Base-by-base conservation (phyloP, 92 coral and sea anemone genomes). In the Porites evermanni region DNA sequence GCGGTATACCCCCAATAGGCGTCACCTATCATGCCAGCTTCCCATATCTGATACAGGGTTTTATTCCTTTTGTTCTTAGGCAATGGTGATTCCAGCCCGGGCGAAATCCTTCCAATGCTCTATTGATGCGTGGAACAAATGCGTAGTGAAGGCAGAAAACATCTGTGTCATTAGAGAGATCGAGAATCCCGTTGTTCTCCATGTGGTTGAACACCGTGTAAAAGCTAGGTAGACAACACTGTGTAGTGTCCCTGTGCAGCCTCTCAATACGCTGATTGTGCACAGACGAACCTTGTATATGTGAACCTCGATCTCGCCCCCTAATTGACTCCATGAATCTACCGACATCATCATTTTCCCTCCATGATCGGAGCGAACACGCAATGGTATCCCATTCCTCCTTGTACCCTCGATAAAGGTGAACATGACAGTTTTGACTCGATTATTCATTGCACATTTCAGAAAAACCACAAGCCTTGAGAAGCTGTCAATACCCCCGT, bases 201-300 rank as follows among this genome's bases (percentile, higher is more conserved):
- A 88, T 74, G 59, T 9, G 24, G 77, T 53, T 1, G 64, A 91
- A 85, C 1, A 84, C n/a, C 8, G 23, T 1, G 29, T 50, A 23
- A 66, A 70, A 88, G 7, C 72, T 75, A 23, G 80, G 50, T 19
- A 61, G 66, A 38, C 73, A 64, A 84, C 92, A 88, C 61, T 89
- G 59, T 3, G 89, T 79, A 11, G 83, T 69, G 56, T 29, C 32
- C 32, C 32, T 29, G 32, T 29, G 32, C 32, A 29, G 13, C 38
- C 92, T 79, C n/a, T 83, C 94, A 9, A 91, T 75, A 3, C 88
- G 51, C 58, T 91, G 92, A 53, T 91, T 88, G 54, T 91, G 85
- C 1, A 80, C 91, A 1, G 87, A 88, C 21, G 77, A 24, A 19
- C 91, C 87, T 7, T 24, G 53, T 0, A 83, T 83, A 53, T 78